Base-by-base conservation (phyloP, 2,888 invertebrate genomes). In the Stramonita haemastoma region DNA sequence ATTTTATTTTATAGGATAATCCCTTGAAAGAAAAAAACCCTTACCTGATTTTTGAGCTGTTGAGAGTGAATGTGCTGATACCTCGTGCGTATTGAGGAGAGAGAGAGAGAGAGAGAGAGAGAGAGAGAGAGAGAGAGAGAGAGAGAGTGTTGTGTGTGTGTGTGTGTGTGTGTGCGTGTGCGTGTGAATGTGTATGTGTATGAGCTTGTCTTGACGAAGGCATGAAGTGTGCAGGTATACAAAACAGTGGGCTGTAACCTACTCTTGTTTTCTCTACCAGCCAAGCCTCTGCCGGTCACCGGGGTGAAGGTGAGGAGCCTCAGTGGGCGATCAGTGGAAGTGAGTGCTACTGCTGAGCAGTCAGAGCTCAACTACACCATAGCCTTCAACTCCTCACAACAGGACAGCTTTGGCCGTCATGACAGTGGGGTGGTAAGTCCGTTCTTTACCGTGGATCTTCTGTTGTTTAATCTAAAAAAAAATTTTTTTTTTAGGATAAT, bases 281-380 rank as follows among this genome's bases (percentile, higher is more conserved):
- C 77, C 77, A 79, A 79, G 15, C 77, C 77, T 15, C 77, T 15
- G 34, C 77, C 77, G 13, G 77, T 79, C 32, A 32, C 13, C 1
- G 17, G 17, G 32, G 77, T 79, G 32, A 32, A 15, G 0, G 77
- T 79, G 13, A 32, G 17, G 11, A 79, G 77, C 19, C 15, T 79
- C 32, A 79, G 32, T 32, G 17, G 77, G 32, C 32, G 77, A 32
- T 79, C 77, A 79, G 77, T 32, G 0, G 32, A 79, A 32, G 32
- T 79, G 32, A 79, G 17, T 15, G 77, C 32, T 32, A 79, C 32
- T 15, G 32, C 32, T 34, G 77, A 32, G 15, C 77, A 79, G 32
- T 32, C 77, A 32, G 77, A 34, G 77, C 34, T 79, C 32, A 79
- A 79, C 77, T 79, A 79, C 32, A 79, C 77, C 32, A 79, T 79